A percentile compares a stretch with the other conserved stretches of the same genome.
These are phyloP conservation scores for Colius striatus DNA, from an alignment of 2,113 vertebrate species.

Conservation along the genomic window DNA sequence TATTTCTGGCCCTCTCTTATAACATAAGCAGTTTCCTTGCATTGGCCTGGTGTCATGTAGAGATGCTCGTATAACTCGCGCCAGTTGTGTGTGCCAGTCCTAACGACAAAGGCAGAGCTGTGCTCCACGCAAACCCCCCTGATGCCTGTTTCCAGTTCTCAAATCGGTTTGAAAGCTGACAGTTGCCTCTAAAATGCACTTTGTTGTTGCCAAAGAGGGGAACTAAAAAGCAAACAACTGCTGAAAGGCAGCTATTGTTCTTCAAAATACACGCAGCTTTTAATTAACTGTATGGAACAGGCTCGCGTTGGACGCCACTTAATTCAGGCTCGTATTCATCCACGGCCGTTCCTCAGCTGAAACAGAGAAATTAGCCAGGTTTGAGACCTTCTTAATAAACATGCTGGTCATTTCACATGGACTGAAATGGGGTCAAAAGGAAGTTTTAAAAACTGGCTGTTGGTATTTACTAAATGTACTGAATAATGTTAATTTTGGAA, in stretches of 20 bases:
- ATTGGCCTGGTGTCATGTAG: not conserved
- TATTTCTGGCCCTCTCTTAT: conserved; percentile 40
- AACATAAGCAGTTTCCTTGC: conserved; percentile 8
- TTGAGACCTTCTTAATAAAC: conserved; percentile 42
- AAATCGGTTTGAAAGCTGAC: conserved; percentile 37
- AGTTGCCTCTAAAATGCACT: conserved; percentile 36
- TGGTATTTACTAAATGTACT: conserved; percentile 15
- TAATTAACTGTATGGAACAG: conserved; percentile 50
- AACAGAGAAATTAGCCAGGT: conserved; percentile 16
- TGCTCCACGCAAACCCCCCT: not conserved
- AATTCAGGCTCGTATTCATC: not conserved
- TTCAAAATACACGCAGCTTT: conserved; percentile 31
- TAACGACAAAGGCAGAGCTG: conserved; percentile 53
- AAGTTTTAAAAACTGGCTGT: conserved; percentile 32
- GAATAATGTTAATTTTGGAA: conserved; percentile 52
- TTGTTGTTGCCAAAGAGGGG: conserved; percentile 48
- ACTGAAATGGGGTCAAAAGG: conserved; percentile 27
- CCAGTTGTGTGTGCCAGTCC: conserved; percentile 12
- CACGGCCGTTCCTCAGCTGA: not conserved
- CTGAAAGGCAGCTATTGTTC: conserved; percentile 64
- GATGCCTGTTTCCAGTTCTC: conserved; percentile 14
- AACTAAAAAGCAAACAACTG: conserved; percentile 60
- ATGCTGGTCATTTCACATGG: conserved; percentile 19
- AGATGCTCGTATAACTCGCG: not conserved
- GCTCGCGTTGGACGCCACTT: not conserved